Evolutionary conservation across 1,140 invertebrate genomes (phyloP), one percentile per base, ranked within the genome.

Genomic region (Plutomurus gul): DNA sequence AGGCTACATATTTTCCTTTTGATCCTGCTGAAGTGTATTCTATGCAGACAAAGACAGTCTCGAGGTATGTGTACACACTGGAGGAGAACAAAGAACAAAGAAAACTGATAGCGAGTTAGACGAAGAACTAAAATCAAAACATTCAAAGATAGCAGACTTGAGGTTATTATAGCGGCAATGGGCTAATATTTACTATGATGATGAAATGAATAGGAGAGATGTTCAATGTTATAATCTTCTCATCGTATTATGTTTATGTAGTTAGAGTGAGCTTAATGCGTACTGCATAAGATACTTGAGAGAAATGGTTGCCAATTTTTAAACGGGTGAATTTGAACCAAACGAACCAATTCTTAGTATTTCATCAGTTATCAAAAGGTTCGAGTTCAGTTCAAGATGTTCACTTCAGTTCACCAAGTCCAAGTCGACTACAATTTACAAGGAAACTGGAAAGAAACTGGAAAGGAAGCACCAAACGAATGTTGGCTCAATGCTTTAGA

Each of bases 301-400:
- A 18, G 56, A 65, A 65, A 65, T 65, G 27, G 27, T 65, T 65
- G 56, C 56, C 56, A 65, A 65, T 65, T 65, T 65, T 65, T 65
- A 65, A 65, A 27, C 27, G 27, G 56, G 25, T 27, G 27, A 65
- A 11, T 65, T 65, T 65, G 36, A 65, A 30, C 13, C 18, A 8
- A 33, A 27, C 13, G 25, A 65, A 65, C 18, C 56, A 25, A 33
- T 33, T 65, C 56, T n/a, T n/a, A n/a, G 27, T 65, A 27, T 65
- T 30, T 65, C 56, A 65, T 65, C 56, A 65, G 39, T 65, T 65
- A 65, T 65, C 56, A 65, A 65, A 65, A 30, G 36, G 27, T n/a
- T 7, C 46, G 47, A 51, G 47, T 51, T 18, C 20, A 22, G 56
- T 65, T 33, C 5, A 47, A 16, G 13, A 47, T 33, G 56, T 56